phyloP scores from a whole-genome alignment of 1,140 invertebrate species.

The Drosophila ercepeae region DNA sequence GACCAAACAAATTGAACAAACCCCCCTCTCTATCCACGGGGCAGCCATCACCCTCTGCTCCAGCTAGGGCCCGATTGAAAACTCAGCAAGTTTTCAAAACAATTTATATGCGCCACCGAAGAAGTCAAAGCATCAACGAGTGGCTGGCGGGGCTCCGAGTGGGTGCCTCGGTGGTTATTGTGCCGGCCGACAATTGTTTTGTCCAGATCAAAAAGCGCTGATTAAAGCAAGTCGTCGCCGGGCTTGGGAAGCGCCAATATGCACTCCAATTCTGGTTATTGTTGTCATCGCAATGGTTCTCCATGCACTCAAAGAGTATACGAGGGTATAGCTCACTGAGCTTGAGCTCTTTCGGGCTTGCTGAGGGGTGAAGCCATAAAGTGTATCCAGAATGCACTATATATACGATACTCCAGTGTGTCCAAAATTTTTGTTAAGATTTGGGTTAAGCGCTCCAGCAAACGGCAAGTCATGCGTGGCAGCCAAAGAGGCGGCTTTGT shows the following conservation, averaged over 20 bases:
- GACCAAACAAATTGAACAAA: slow-evolving; percentile 68
- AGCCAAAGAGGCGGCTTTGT: slow-evolving; percentile 39
- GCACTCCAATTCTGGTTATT: slow-evolving; percentile 54
- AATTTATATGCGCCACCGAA: slow-evolving; percentile 46
- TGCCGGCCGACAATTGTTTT: slow-evolving; percentile 72
- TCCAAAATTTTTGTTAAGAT: slow-evolving; percentile 36
- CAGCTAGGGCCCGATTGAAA: slow-evolving; percentile 63
- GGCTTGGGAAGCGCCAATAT: slow-evolving; percentile 51
- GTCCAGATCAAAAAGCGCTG: slow-evolving; percentile 70
- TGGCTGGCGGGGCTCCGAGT: not conserved
- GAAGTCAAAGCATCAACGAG: not conserved
- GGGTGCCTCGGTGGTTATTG: slow-evolving; percentile 18
- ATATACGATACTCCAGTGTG: not conserved
- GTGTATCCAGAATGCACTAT: not conserved
- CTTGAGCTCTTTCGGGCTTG: too few relatives aligned
- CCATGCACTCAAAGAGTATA: not conserved
- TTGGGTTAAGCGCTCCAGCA: slow-evolving; percentile 74
- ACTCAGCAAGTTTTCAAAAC: slow-evolving; percentile 73
- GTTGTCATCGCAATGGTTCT: slow-evolving; percentile 56
- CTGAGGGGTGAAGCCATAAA: not conserved
- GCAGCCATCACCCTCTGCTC: too few relatives aligned
- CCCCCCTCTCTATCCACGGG: not conserved
- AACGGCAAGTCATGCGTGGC: slow-evolving; percentile 68
- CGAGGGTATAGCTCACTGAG: slow-evolving; percentile 2
- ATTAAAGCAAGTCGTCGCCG: slow-evolving; percentile 63